Conservation (phyloP, 2,888 invertebrate species). For the Orchesella flavescens region DNA sequence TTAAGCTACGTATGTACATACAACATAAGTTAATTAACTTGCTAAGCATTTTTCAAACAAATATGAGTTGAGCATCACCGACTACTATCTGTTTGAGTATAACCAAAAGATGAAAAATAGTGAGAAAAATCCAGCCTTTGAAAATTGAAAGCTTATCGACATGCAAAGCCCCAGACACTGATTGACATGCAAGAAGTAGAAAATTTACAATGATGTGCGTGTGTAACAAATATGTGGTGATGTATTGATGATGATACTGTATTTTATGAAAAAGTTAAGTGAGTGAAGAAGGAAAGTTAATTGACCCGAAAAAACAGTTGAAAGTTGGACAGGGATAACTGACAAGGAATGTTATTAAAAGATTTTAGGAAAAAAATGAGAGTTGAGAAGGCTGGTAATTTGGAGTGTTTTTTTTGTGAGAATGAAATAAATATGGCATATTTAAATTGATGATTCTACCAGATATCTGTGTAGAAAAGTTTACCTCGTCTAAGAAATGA, state of each 20-base stretch:
- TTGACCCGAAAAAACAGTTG: neutral
- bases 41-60: too few species aligned
- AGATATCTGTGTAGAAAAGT: slow-evolving; percentile 71
- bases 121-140: neutral
- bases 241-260: too few species aligned
- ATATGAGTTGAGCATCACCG: too few species aligned
- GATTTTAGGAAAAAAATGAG: neutral
- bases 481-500: slow-evolving; percentile 72
- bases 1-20: too few species aligned
- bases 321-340: neutral
- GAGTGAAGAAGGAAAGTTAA: neutral
- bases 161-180: neutral
- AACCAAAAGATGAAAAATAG: too few species aligned
- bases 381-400: neutral
- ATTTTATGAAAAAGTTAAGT: neutral
- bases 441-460: slow-evolving; percentile 63
- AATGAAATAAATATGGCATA: neutral
- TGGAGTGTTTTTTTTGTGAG: neutral
- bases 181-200: neutral
- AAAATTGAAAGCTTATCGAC: neutral
- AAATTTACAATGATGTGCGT: neutral
- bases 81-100: too few species aligned
- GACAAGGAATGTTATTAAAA: neutral
- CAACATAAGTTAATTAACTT: too few species aligned
- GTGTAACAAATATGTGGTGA: neutral